phyloP scores from a whole-genome alignment of 1,140 invertebrate species.

The Scaptomyza montana region DNA sequence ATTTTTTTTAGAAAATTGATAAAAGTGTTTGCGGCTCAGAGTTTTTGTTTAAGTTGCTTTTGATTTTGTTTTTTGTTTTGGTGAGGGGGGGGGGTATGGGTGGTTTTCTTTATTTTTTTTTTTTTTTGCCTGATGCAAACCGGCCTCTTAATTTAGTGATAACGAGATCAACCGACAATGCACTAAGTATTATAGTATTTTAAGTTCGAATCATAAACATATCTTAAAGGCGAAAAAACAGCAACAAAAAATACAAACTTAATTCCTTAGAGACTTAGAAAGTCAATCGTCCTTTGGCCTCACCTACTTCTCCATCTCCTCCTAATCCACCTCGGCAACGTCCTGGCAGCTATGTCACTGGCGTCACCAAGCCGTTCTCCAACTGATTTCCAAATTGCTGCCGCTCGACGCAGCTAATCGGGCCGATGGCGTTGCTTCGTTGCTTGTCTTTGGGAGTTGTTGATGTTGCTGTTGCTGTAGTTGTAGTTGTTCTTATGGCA shows the following conservation, averaged over 20 bases:
- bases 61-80: conserved; percentile 9
- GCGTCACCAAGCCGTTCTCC: conserved; percentile 13
- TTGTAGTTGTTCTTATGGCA: neutral
- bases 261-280: conserved; percentile 6
- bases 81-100: too few species aligned
- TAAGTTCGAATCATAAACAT: conserved; percentile 13
- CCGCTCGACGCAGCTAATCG: conserved; percentile 2
- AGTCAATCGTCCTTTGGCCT: neutral
- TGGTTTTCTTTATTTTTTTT: too few species aligned
- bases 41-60: too few species aligned
- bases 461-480: conserved; percentile 11
- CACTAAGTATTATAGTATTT: conserved; percentile 2
- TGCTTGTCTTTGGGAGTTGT: conserved; percentile 2
- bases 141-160: conserved; percentile 65
- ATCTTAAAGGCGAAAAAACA: conserved; percentile 8
- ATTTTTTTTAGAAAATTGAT: conserved; percentile 37
- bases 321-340: too few species aligned
- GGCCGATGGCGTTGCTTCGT: neutral
- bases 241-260: conserved; percentile 3
- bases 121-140: conserved; percentile 2
- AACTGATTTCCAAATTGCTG: conserved; percentile 5
- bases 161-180: conserved; percentile 47
- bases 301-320: neutral
- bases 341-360: conserved; percentile 1
- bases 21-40: conserved; percentile 6